Evolutionary conservation across 2,888 invertebrate genomes (phyloP), one percentile per base, ranked within the genome.

Genomic region (Drosophila falleni): DNA sequence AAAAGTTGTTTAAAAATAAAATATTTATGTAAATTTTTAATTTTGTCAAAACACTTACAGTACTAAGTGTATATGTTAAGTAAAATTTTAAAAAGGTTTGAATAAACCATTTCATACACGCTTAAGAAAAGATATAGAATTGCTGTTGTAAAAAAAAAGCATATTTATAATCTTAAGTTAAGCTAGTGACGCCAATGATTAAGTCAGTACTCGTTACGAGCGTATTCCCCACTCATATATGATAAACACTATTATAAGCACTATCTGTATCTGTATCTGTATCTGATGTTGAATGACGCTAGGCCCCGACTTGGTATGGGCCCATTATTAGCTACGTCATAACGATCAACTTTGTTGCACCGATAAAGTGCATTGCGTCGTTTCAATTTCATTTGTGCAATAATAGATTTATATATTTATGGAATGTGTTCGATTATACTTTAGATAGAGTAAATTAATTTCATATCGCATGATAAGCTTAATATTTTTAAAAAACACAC

Each of bases 221-320:
- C 31, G 47, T 49, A 31, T 49, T 49, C 47, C 47, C 47, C 47
- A 5, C 13, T 8, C 8, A 5, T 13, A 13, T 13, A 5, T 35
- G 13, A 56, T 37, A 23, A 31, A 15, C 46, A 39, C 16, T 55
- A 66, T 49, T 37, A 50, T 15, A 23, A 37, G 26, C 37, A 63
- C 23, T 44, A 31, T 26, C 37, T 16, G 23, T 46, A 26, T 19
- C n/a, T 9, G 5, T 29, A 23, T 15, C 15, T 29, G 46, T 19
- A 19, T 26, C 9, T 29, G 10, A 16, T 66, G 63, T 71, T 13
- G 47, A 16, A 29, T 44, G 44, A 56, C 44, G 33, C 44, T 56
- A 73, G 72, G 72, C 72, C 72, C 72, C 72, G 74, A 47, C 50
- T 15, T 49, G 37, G 13, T 33, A 23, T 44, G 42, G 23, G 33